phyloP scores from a whole-genome alignment of 1,140 invertebrate genomes.

The Pseudobourletiella spinata region DNA sequence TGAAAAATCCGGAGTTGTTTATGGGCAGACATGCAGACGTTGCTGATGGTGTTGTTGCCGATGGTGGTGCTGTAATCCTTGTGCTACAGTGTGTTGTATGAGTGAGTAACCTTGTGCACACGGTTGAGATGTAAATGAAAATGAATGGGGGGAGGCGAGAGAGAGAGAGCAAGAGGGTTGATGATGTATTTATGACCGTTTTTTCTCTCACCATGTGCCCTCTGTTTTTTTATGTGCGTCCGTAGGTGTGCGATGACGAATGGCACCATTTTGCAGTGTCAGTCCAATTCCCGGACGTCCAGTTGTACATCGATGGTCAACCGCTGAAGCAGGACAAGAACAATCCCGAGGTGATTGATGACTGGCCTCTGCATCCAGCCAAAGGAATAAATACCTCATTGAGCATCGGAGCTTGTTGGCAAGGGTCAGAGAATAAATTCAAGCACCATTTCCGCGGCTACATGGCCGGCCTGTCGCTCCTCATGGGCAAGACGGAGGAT shows the following conservation, averaged over 20 bases:
- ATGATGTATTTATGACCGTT: neutral
- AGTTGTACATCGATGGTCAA: constrained; percentile 81
- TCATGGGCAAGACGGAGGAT: constrained; percentile 54
- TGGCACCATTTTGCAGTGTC: constrained; percentile 98
- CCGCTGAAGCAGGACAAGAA: constrained; percentile 66
- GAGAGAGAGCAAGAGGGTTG: no score
- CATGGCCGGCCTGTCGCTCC: constrained; percentile 71
- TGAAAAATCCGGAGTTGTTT: no score
- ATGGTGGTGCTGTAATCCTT: no score
- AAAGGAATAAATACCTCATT: constrained; percentile 88
- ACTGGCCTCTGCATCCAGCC: constrained; percentile 97
- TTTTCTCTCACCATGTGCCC: neutral
- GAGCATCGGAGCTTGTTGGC: constrained; percentile 94
- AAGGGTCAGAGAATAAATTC: constrained; percentile 78
- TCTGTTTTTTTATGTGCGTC: constrained; percentile 2
- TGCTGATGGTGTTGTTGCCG: no score
- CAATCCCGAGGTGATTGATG: constrained; percentile 95
- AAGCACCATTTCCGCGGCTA: constrained; percentile 80
- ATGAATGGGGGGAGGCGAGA: no score
- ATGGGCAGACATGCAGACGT: no score
- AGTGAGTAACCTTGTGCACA: no score
- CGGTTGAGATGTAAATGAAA: no score
- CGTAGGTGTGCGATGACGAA: constrained; percentile 86
- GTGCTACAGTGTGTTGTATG: no score
- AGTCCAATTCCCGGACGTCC: constrained; percentile 79